Base-by-base conservation (phyloP, 2,888 invertebrate genomes). In the Drosophila vallismaia region DNA sequence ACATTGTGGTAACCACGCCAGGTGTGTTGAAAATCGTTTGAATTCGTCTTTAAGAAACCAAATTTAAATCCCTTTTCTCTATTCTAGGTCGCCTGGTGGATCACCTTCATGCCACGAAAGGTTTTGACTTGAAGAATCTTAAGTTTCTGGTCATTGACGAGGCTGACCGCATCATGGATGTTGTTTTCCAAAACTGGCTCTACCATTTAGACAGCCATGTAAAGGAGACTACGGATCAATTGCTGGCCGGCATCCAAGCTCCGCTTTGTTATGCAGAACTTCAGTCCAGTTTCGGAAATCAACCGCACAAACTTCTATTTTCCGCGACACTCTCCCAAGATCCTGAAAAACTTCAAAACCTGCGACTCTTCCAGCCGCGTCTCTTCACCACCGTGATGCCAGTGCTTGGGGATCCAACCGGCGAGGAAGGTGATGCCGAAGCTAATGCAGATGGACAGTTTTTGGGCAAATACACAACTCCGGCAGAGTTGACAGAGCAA, bases 241-340 rank as follows among this genome's bases (percentile, higher is more conserved):
- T 93, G 76, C 81, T 93, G 40, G 92, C 93, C 69, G 94, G 93
- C 4, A 92, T 78, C 2, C 74, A 88, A n/a, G 82, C 86, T 0
- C 89, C 91, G 0, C 74, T 92, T 0, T 91, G 90, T 44, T 80
- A 89, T 8, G 81, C 86, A 33, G 90, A 91, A 69, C 70, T 92
- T 8, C 77, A 89, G 57, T 57, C 72, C 1, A 71, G 64, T 2
- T 76, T 73, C 45, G 75, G 60, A 26, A 80, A 66, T n/a, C 88
- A 89, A 56, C 95, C 95, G 2, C 99, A 99, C 81, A 99, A 99
- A 91, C 92, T 99, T 49, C 92, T 99, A 2, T 98, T 99, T 89
- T 99, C 99, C n/a, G 99, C 99, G 4, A 99, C 99, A 1, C 92
- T 99, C 12, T 97, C 98, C 0, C 97, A 97, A 90, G 98, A 99